Conservation (phyloP, 2,797 vertebrate genomes). For the Poeciliopsis presidionis region DNA sequence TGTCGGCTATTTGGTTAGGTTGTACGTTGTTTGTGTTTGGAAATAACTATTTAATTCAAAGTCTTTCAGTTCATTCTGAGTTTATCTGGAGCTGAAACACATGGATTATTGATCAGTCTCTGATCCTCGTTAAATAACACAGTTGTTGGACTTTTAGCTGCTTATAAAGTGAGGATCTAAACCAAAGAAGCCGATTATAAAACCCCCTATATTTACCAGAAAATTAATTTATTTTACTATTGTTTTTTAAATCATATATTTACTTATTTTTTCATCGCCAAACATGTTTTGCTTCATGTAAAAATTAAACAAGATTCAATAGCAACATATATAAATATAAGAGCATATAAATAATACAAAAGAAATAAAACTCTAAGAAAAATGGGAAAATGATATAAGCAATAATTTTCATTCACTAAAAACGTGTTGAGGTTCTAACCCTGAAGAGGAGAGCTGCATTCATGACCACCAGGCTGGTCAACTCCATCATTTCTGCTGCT, state of each 20-base stretch:
- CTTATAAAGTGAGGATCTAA: not conserved
- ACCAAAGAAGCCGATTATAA: not conserved
- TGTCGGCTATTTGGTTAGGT: not conserved
- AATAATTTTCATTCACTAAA: not conserved
- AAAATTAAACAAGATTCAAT: not conserved
- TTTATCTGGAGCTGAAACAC: slow-evolving; percentile 8
- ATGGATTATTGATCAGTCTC: not conserved
- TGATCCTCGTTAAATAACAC: not conserved
- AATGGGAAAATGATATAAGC: not conserved
- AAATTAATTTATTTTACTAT: not conserved
- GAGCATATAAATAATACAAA: not conserved
- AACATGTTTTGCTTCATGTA: not conserved
- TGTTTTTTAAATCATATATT: not conserved
- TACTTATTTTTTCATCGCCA: not conserved
- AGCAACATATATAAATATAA: not conserved
- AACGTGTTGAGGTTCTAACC: not conserved
- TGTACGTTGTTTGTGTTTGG: not conserved
- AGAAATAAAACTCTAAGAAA: not conserved
- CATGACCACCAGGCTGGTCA: not conserved
- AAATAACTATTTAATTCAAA: not conserved
- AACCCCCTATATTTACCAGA: not conserved
- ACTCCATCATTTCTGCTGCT: not conserved
- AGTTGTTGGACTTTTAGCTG: not conserved
- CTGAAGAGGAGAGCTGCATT: not conserved
- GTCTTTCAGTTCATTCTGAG: not conserved